Evolutionary conservation across 1,140 invertebrate species (phyloP).

Genomic region (Whitmania pigra): DNA sequence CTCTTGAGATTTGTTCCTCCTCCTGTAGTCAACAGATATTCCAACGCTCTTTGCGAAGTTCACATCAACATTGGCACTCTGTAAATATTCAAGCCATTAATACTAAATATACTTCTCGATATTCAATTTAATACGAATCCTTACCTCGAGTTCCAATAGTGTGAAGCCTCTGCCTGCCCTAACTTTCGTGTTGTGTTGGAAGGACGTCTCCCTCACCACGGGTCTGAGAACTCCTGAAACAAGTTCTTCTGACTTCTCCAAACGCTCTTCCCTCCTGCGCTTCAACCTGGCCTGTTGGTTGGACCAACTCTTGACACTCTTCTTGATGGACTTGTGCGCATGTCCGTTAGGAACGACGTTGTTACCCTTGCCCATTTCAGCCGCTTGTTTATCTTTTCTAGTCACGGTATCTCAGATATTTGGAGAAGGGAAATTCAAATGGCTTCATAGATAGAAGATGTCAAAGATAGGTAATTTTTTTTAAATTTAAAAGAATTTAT

Average conservation of each 20-base stretch:
- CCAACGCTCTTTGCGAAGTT: constrained; percentile 80
- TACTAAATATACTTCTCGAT: background rate
- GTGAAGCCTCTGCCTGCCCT: constrained; percentile 90
- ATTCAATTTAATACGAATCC: background rate
- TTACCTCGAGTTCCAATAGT: constrained; percentile 79
- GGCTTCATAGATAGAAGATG: too few relatives aligned
- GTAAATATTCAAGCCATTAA: constrained; percentile 14
- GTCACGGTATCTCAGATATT: too few relatives aligned
- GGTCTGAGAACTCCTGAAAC: constrained; percentile 81
- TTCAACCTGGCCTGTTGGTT: constrained; percentile 91
- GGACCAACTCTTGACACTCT: constrained; percentile 94
- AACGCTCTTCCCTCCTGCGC: constrained; percentile 66
- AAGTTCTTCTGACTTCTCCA: constrained; percentile 77
- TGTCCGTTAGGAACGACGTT: constrained; percentile 99
- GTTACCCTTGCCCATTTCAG: constrained; percentile 51
- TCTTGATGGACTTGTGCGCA: constrained; percentile 99
- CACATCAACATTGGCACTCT: constrained; percentile 68
- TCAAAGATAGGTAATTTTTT: too few relatives aligned
- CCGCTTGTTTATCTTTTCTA: too few relatives aligned
- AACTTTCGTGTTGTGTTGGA: constrained; percentile 64
- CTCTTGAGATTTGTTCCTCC: constrained; percentile 88
- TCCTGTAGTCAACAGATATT: constrained; percentile 82
- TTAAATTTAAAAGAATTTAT: too few relatives aligned
- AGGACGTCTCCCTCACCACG: constrained; percentile 80
- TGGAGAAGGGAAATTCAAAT: too few relatives aligned